phyloP scores from a whole-genome alignment of 2,797 vertebrate species.

The Microhierax caerulescens region DNA sequence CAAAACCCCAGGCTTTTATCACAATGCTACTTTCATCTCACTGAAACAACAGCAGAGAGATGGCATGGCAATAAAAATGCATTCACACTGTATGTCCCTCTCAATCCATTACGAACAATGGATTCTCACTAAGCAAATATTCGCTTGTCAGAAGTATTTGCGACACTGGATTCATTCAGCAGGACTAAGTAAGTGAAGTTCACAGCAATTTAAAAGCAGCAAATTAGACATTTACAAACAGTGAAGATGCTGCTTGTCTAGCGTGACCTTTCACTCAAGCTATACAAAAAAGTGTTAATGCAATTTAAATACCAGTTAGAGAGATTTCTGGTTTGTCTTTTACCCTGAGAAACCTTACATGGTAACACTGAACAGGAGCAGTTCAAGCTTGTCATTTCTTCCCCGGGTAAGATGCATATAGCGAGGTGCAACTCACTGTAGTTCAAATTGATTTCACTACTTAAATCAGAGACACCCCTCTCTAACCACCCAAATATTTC shows the following conservation, averaged over 20 bases:
- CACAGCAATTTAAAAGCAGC: constrained; percentile 64
- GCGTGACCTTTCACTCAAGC: constrained; percentile 52
- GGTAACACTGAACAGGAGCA: not conserved
- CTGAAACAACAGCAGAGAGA: constrained; percentile 65
- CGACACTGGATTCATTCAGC: constrained; percentile 56
- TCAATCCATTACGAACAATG: constrained; percentile 84
- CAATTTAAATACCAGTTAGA: constrained; percentile 70
- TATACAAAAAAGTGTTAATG: constrained; percentile 62
- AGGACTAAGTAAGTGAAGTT: constrained; percentile 45
- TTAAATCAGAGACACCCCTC: not conserved
- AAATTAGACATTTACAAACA: constrained; percentile 73
- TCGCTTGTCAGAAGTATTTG: constrained; percentile 76
- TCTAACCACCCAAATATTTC: not conserved
- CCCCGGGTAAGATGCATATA: not conserved
- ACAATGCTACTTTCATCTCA: constrained; percentile 45
- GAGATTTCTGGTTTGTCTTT: constrained; percentile 48
- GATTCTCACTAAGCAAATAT: constrained; percentile 82
- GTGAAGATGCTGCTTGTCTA: constrained; percentile 54
- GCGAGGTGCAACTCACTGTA: not conserved
- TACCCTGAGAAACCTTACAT: constrained; percentile 11
- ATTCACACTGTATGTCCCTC: constrained; percentile 66
- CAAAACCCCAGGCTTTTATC: constrained; percentile 57
- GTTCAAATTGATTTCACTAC: not conserved
- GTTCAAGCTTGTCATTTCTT: constrained; percentile 29
- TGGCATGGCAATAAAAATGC: constrained; percentile 48